Base-by-base conservation (phyloP, 35 echinoderm and acorn worm genomes). In the Ophioderma brevispina region DNA sequence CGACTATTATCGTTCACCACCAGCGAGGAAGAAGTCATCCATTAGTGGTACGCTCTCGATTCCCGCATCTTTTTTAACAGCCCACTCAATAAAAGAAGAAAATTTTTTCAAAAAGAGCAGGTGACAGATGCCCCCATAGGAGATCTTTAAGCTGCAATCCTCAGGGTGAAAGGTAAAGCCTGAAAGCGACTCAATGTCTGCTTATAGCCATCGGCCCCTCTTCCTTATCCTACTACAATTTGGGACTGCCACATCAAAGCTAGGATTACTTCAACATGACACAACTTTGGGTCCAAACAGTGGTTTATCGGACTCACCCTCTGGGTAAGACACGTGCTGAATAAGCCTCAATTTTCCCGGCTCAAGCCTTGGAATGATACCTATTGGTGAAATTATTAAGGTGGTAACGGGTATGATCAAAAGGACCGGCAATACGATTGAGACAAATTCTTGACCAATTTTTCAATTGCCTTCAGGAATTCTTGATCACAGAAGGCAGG, bases 121-220 rank as follows among this genome's bases (percentile, higher is more conserved):
- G 90, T 79, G 21, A 43, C 18, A 4, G 41, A 32, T 52, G 35
- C 41, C 4, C 84, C 91, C 83, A 93, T 88, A 17, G 85, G 85
- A 32, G 81, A 18, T 37, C 38, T 50, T 33, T 81, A 36, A 76
- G 88, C 91, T 52, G 75, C 82, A 76, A 82, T 81, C 85, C 14
- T 78, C 31, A 18, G 91, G 91, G 33, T 31, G 40, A 88, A 76
- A 0, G 84, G 91, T 15, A 88, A 41, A 31, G 87, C 36, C 25
- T 85, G 40, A 87, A 92, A 64, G 10, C 38, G 76, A 87, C 77
- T 87, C 33, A 30, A 92, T 92, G 39, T 92, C 91, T 18, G 85
- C 38, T 80, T 92, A 87, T 39, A n/a, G 82, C 84, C 55, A 92
- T 40, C 15, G 17, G 83, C 39, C 1, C 84, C 76, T 32, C 35